Evolutionary conservation across 2,113 vertebrate species (phyloP).

Genomic region (Poecilia latipinna): DNA sequence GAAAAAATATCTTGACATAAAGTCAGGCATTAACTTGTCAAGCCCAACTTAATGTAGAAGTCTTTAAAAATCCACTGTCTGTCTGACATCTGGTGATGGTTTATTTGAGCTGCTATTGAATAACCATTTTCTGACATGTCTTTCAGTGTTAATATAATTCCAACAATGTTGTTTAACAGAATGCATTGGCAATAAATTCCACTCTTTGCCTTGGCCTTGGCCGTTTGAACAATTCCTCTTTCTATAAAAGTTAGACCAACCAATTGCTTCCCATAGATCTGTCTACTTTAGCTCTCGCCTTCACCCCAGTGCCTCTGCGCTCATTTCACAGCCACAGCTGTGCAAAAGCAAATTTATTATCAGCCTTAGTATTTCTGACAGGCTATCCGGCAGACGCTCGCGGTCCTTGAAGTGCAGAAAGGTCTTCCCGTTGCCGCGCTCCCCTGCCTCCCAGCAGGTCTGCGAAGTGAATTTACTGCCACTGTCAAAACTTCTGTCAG

Average conservation of each 20-base stretch:
- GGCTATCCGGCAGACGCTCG: conserved; percentile 71
- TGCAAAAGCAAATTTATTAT: conserved; percentile 75
- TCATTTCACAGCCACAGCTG: conserved; percentile 61
- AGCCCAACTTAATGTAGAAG: background rate
- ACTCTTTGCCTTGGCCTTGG: background rate
- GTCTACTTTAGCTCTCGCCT: conserved; percentile 30
- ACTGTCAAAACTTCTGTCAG: conserved; percentile 74
- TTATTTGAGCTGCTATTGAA: background rate
- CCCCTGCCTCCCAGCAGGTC: conserved; percentile 61
- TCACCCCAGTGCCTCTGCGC: conserved; percentile 38
- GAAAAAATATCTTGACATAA: background rate
- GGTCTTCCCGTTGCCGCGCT: conserved; percentile 65
- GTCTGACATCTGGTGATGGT: background rate
- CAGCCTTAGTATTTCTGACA: conserved; percentile 75
- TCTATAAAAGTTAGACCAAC: conserved; percentile 27
- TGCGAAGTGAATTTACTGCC: conserved; percentile 73
- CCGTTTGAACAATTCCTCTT: conserved; percentile 45
- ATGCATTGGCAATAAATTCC: conserved; percentile 18
- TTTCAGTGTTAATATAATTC: background rate
- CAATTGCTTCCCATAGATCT: conserved; percentile 33
- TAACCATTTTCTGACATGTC: background rate
- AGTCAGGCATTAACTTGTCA: background rate
- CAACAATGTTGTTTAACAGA: background rate
- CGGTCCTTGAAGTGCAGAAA: conserved; percentile 74
- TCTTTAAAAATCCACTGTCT: background rate